These are phyloP conservation scores for Apamea anceps DNA, from an alignment of 2,888 invertebrate species.

Conservation along the genomic window DNA sequence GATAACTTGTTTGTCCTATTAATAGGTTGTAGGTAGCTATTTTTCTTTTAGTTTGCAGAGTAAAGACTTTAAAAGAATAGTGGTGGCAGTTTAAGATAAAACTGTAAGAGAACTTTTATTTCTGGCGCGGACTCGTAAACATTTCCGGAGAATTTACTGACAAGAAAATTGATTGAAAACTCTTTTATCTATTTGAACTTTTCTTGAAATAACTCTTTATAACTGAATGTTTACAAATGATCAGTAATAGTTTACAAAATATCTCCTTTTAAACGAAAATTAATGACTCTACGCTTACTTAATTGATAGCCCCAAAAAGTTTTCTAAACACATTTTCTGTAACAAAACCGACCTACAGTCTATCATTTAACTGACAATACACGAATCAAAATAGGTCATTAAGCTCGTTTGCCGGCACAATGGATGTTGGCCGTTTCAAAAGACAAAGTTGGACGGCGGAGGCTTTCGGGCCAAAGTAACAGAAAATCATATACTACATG, in stretches of 20 bases:
- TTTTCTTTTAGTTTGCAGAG: slow-evolving; percentile 3
- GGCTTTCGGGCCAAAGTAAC: slow-evolving; percentile 63
- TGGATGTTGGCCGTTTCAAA: slow-evolving; percentile 58
- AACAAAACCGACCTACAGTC: slow-evolving; percentile 36
- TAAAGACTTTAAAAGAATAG: background rate
- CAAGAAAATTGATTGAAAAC: background rate
- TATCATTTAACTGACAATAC: slow-evolving; percentile 55
- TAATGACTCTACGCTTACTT: background rate
- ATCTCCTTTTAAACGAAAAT: background rate
- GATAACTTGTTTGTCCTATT: slow-evolving; percentile 34
- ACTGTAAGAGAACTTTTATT: background rate
- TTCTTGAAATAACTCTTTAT: background rate
- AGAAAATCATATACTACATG: slow-evolving; percentile 71
- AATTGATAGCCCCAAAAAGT: slow-evolving; percentile 20
- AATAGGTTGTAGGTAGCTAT: background rate
- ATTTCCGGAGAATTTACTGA: background rate
- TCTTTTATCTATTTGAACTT: background rate
- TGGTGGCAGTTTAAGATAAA: background rate
- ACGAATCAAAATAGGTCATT: slow-evolving; percentile 64
- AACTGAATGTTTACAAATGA: background rate
- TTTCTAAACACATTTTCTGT: slow-evolving; percentile 15
- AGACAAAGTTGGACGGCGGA: slow-evolving; percentile 62
- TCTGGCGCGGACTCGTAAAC: background rate
- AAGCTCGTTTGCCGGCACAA: slow-evolving; percentile 58
- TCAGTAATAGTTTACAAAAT: background rate